Evolutionary conservation across 2,888 invertebrate species (phyloP), one percentile per base, ranked within the genome.

Genomic region (Axea sp.): DNA sequence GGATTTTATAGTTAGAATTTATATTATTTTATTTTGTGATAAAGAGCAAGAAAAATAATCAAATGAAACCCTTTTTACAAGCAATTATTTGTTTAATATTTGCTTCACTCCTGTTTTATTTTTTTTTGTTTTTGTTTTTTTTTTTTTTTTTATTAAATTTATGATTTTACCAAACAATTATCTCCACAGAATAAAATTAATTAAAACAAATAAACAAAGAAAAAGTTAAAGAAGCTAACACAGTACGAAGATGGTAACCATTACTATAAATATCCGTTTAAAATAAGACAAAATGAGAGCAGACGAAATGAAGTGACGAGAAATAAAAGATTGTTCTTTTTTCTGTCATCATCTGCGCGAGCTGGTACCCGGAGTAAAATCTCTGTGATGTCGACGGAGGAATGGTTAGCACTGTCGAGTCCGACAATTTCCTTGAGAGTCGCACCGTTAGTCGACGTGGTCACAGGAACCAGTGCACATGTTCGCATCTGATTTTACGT

Each of bases 331-430:
- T 9, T 2, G 8, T 1, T 28, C n/a, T n/a, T 28, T 8, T 28
- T 28, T 2, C 12, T 9, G 19, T 24, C 6, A 2, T 26, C 28
- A 28, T 22, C 35, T 7, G 14, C 47, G 15, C 37, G 37, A 24
- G 15, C 2, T 37, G 33, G 3, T 77, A 74, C 71, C 37, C 47
- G 28, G 11, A 28, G 41, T 41, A 73, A 76, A 76, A 75, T 35
- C 57, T 77, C 81, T 78, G 81, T 79, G 78, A 24, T 80, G 76
- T 74, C 81, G 76, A 69, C 82, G 79, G 81, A 80, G 82, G 81
- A 82, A 84, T 82, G 82, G 81, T 83, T 83, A 82, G 80, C 83
- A 85, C 86, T 85, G 85, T 80, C 81, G 83, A 83, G 80, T 81
- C 76, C 24, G 84, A 82, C 84, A 82, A 83, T 85, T 84, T 83